Evolutionary conservation across 2,888 invertebrate genomes (phyloP).

Genomic region (Sinopyrophorus schimmeli): DNA sequence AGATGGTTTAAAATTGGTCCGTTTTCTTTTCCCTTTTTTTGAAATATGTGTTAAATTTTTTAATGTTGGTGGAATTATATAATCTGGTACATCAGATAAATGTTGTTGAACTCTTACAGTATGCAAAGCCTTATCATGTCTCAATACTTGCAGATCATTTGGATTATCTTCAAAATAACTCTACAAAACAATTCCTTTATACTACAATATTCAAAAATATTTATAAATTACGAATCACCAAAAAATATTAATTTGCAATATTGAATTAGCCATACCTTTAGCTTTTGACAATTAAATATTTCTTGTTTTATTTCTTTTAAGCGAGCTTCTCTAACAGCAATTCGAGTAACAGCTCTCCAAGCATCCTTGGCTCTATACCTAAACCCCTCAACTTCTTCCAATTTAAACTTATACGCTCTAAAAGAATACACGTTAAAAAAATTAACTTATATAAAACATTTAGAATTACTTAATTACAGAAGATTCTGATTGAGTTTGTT

Average conservation of each 20-base stretch:
- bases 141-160: slow-evolving; percentile 78
- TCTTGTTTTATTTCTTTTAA: slow-evolving; percentile 95
- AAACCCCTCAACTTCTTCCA: slow-evolving; percentile 96
- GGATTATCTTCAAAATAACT: slow-evolving; percentile 93
- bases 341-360: slow-evolving; percentile 90
- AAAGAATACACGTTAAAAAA: too few relatives aligned
- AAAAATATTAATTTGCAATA: neutral
- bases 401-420: slow-evolving; percentile 89
- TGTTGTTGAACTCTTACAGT: slow-evolving; percentile 83
- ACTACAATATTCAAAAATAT: slow-evolving; percentile 15
- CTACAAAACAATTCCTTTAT: too few relatives aligned
- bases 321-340: slow-evolving; percentile 91
- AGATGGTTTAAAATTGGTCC: slow-evolving; percentile 40
- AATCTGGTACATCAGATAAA: slow-evolving; percentile 90
- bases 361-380: slow-evolving; percentile 94
- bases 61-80: slow-evolving; percentile 80
- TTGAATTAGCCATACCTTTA: slow-evolving; percentile 66
- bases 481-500: slow-evolving; percentile 66
- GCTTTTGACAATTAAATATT: slow-evolving; percentile 86
- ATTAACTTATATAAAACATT: slow-evolving; percentile 2
- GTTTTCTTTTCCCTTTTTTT: slow-evolving; percentile 38
- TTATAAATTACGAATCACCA: slow-evolving; percentile 1
- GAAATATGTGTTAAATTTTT: slow-evolving; percentile 65
- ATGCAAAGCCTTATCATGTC: slow-evolving; percentile 84
- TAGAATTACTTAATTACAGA: slow-evolving; percentile 59